Base-by-base conservation (phyloP, 2,113 vertebrate species). In the Stigmatopora nigra region DNA sequence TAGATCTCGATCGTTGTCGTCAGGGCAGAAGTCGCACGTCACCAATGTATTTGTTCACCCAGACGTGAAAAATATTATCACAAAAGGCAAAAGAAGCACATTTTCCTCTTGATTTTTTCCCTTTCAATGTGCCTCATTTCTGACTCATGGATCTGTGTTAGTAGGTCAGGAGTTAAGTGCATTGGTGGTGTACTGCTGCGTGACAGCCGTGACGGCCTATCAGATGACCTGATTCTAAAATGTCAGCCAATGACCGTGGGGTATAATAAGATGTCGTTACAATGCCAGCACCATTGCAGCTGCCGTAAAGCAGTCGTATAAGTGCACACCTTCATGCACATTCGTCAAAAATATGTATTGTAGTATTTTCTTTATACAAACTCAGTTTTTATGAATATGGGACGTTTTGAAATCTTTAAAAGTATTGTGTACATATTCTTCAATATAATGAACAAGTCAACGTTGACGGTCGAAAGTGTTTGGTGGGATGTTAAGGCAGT, bases 71-170 rank as follows among this genome's bases (percentile, higher is more conserved):
- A 72, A 65, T 4, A 41, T 56, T 58, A 62, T 59, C 63, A 49
- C 61, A 76, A 73, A 63, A 73, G 41, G 17, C 14, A 20, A 41
- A 31, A 59, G 67, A 14, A 49, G 13, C 66, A 59, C 45, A 61
- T 65, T 76, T 48, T 74, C 64, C 76, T 83, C 71, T 75, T 63
- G 17, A 19, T 60, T 71, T 69, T 77, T 74, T 79, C 67, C 84
- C 82, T 48, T 61, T 81, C 65, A 86, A 85, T 82, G 75, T 76
- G 61, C 75, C 67, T 22, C 38, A 41, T 41, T 41, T 11, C 89
- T 77, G 88, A 86, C 82, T 89, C 91, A 86, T 85, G 89, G 92
- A 96, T 95, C 85, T 95, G 93, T 97, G 95, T 95, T 96, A 96
- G 93, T 96, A 93, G 94, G 94, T 97, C 95, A 95, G 75, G 77